A percentile compares a stretch with the other conserved stretches of the same genome.
phyloP scores from a whole-genome alignment of 2,888 invertebrate species.

The Leptinotarsa juncta region DNA sequence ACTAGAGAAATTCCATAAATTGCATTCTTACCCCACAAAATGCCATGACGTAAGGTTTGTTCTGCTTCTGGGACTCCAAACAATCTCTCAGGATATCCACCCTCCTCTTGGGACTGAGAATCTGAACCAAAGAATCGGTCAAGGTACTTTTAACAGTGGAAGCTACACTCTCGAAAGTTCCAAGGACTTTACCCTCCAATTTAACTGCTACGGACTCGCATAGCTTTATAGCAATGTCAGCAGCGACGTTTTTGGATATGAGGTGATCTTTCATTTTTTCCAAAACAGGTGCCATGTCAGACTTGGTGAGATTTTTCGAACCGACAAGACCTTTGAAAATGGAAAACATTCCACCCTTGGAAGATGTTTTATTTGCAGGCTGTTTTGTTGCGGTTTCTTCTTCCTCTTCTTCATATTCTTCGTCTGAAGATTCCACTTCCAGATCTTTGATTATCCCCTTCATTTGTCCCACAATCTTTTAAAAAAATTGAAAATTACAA shows the following conservation, averaged over 20 bases:
- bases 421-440: constrained; percentile 81
- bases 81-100: constrained; percentile 97
- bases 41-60: constrained; percentile 93
- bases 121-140: constrained; percentile 91
- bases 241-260: constrained; percentile 96
- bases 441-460: constrained; percentile 84
- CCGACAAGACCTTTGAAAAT: constrained; percentile 89
- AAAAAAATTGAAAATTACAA: too few relatives aligned
- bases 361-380: constrained; percentile 47
- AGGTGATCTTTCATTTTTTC: constrained; percentile 96
- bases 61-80: constrained; percentile 82
- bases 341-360: constrained; percentile 79
- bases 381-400: constrained; percentile 57
- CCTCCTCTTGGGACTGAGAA: constrained; percentile 93
- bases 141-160: constrained; percentile 88
- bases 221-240: constrained; percentile 93
- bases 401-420: constrained; percentile 74
- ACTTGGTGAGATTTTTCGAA: constrained; percentile 84
- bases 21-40: constrained; percentile 86
- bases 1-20: too few relatives aligned
- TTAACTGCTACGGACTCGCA: constrained; percentile 93
- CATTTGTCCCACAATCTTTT: constrained; percentile 85
- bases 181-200: constrained; percentile 91
- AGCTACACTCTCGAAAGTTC: constrained; percentile 95
- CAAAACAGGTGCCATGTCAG: constrained; percentile 86